phyloP scores from a whole-genome alignment of 2,888 invertebrate species.

The Pseudolycoriella hygida region DNA sequence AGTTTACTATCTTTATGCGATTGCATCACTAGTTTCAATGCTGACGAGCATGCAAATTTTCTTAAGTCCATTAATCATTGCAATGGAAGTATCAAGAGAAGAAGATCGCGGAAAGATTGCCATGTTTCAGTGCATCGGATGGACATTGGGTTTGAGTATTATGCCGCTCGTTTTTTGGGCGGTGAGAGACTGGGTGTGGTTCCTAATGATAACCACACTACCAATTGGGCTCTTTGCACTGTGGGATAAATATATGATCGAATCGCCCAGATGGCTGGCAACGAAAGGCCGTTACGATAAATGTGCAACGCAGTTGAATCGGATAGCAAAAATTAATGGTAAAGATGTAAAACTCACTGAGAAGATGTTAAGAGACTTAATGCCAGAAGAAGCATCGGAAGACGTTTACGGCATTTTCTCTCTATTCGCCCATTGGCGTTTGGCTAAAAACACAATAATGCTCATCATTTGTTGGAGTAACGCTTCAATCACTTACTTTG shows the following conservation, averaged over 20 bases:
- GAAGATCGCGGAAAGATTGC: conserved; percentile 32
- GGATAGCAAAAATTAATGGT: conserved; percentile 37
- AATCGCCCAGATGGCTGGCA: conserved; percentile 47
- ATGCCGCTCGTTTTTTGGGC: conserved; percentile 34
- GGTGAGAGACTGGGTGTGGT: no score
- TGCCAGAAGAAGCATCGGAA: conserved; percentile 22
- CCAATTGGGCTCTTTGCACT: no score
- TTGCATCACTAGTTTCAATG: no score
- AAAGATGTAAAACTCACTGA: conserved; percentile 24
- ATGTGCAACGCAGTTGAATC: conserved; percentile 32
- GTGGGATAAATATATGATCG: conserved; percentile 30
- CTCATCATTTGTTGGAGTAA: conserved; percentile 37
- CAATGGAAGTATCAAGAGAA: not conserved
- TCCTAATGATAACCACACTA: no score
- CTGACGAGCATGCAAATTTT: no score
- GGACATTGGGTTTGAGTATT: conserved; percentile 32
- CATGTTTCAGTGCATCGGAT: conserved; percentile 32
- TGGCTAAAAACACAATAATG: conserved; percentile 35
- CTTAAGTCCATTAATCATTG: no score
- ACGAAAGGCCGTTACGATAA: conserved; percentile 31
- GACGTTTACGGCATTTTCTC: conserved; percentile 34
- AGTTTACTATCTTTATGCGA: no score
- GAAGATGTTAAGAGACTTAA: conserved; percentile 29
- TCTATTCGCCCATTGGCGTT: conserved; percentile 35
- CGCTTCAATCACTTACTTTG: conserved; percentile 30